Conservation (phyloP, 2,888 invertebrate genomes). For the Ceriagrion tenellum region DNA sequence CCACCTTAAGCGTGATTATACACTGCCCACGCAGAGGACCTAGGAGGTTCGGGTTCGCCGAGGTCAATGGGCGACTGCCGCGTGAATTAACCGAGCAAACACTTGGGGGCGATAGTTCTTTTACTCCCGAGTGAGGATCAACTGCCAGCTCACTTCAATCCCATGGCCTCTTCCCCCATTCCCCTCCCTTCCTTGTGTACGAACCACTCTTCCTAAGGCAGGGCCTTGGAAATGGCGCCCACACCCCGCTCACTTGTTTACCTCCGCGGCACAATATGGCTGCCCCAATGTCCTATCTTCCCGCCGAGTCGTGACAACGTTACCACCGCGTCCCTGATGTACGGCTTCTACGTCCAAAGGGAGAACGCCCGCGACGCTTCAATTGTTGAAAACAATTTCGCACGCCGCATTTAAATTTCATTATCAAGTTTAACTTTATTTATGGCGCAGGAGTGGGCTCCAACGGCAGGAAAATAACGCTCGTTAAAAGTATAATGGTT, state of each 20-base stretch:
- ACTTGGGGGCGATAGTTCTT: not conserved
- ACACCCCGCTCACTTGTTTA: not conserved
- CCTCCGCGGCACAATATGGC: not conserved
- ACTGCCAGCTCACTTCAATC: not conserved
- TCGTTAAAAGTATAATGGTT: too few relatives aligned
- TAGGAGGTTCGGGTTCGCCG: not conserved
- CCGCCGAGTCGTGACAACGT: too few relatives aligned
- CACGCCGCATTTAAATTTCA: too few relatives aligned
- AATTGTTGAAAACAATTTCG: too few relatives aligned
- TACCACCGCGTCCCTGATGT: too few relatives aligned
- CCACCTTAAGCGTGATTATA: too few relatives aligned
- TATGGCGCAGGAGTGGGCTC: too few relatives aligned
- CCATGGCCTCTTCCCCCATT: not conserved
- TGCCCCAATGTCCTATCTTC: not conserved
- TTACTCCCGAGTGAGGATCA: not conserved
- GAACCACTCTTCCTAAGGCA: not conserved
- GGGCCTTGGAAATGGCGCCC: not conserved
- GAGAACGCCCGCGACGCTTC: too few relatives aligned
- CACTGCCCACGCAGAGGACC: too few relatives aligned
- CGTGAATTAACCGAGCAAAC: not conserved
- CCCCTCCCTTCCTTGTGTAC: not conserved
- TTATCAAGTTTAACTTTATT: too few relatives aligned
- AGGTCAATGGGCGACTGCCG: not conserved
- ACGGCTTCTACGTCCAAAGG: too few relatives aligned
- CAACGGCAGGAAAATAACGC: too few relatives aligned